A percentile compares a stretch with the other conserved stretches of the same genome.
Conservation (phyloP, 2,113 vertebrate genomes). For the Tautogolabrus adspersus region DNA sequence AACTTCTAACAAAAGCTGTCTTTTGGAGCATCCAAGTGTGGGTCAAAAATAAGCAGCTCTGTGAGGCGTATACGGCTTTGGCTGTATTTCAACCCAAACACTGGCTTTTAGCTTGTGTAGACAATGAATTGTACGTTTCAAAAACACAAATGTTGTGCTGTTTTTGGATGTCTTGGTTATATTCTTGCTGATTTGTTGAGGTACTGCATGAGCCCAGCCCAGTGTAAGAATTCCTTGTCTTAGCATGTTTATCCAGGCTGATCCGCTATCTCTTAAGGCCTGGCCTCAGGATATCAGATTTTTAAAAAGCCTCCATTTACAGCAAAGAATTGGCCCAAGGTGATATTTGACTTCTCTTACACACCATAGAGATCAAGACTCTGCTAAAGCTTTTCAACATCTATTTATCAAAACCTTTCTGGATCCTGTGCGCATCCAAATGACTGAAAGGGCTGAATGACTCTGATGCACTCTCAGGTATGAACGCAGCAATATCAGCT, state of each 20-base stretch:
- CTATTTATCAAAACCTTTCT: constrained; percentile 36
- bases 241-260: constrained; percentile 38
- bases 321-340: constrained; percentile 14
- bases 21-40: constrained; percentile 41
- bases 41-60: constrained; percentile 43
- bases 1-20: constrained; percentile 47
- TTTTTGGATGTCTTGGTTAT: constrained; percentile 11
- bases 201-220: constrained; percentile 36
- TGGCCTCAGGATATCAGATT: constrained; percentile 29
- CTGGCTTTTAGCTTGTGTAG: constrained; percentile 7
- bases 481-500: constrained; percentile 7
- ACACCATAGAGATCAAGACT: constrained; percentile 5
- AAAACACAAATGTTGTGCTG: constrained; percentile 35
- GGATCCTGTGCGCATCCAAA: constrained; percentile 3
- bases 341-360: constrained; percentile 13
- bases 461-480: constrained; percentile 18
- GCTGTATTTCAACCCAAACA: constrained; percentile 59
- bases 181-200: constrained; percentile 40
- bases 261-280: constrained; percentile 37
- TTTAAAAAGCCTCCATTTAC: constrained; percentile 15
- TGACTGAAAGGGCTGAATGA: constrained; percentile 40
- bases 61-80: constrained; percentile 36
- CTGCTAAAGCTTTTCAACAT: constrained; percentile 27
- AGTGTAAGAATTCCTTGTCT: constrained; percentile 59
- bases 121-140: constrained; percentile 14